phyloP scores from a whole-genome alignment of 2,888 invertebrate species.

The Rugalucina vietnamica region DNA sequence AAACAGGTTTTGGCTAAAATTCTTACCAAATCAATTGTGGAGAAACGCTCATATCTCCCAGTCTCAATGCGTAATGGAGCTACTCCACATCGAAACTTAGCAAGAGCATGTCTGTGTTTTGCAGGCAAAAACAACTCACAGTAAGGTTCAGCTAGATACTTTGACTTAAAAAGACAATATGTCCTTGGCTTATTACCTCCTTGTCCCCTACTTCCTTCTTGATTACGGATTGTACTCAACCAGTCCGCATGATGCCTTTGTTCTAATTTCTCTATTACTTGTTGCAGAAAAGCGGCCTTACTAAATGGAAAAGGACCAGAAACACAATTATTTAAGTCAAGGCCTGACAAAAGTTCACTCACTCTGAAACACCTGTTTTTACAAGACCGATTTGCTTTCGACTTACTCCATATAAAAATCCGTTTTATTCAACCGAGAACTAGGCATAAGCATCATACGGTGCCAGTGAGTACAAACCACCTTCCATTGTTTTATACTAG shows the following conservation, averaged over 20 bases:
- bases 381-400: background rate
- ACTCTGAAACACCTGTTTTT: background rate
- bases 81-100: background rate
- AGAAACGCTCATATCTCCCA: background rate
- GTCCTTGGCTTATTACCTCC: background rate
- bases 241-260: background rate
- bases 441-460: background rate
- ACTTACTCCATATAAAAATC: background rate
- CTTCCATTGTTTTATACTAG: conserved; percentile 4
- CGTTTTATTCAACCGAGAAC: background rate
- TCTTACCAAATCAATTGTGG: background rate
- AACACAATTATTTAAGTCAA: background rate
- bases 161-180: background rate
- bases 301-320: background rate
- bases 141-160: background rate
- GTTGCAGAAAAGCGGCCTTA: background rate
- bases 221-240: background rate
- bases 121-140: background rate
- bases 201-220: background rate
- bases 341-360: background rate
- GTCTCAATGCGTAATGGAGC: background rate
- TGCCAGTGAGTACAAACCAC: too few species aligned
- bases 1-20: background rate
- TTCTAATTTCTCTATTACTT: background rate
- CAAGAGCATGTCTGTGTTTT: background rate